Percentiles rank a stretch among this genome's conserved stretches.
These are phyloP conservation scores for Synanceia verrucosa DNA, from an alignment of 2,797 vertebrate genomes.

Conservation along the genomic window DNA sequence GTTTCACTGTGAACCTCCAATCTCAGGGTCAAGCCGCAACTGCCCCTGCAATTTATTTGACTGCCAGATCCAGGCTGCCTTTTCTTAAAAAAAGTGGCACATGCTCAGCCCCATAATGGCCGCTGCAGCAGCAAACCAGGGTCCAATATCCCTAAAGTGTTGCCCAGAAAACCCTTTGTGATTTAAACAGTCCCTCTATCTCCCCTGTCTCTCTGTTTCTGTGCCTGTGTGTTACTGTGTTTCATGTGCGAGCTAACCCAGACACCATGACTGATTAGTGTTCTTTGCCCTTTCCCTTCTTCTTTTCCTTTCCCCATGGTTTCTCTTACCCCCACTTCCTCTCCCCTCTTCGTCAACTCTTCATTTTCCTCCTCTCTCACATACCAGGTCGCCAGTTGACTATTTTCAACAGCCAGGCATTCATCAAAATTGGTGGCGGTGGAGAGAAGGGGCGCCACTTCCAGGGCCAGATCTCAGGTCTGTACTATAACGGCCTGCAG, in stretches of 20 bases:
- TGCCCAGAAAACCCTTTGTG: slow-evolving; percentile 60
- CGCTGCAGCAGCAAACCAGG: slow-evolving; percentile 41
- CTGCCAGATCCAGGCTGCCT: slow-evolving; percentile 57
- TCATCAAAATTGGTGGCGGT: slow-evolving; percentile 90
- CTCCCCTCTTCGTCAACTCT: slow-evolving; percentile 5
- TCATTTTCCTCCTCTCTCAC: not conserved
- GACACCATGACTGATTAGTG: slow-evolving; percentile 53
- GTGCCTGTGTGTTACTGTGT: slow-evolving; percentile 37
- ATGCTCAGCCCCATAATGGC: slow-evolving; percentile 49
- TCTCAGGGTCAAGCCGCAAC: slow-evolving; percentile 59
- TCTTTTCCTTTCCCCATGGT: slow-evolving; percentile 36
- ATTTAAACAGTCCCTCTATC: slow-evolving; percentile 38
- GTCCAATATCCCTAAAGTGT: slow-evolving; percentile 70
- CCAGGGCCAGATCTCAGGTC: slow-evolving; percentile 96
- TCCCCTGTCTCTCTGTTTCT: slow-evolving; percentile 17
- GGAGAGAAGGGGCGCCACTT: slow-evolving; percentile 93
- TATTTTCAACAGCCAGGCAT: slow-evolving; percentile 97
- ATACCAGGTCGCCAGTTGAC: slow-evolving; percentile 93
- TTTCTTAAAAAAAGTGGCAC: slow-evolving; percentile 35
- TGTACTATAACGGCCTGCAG: slow-evolving; percentile 97
- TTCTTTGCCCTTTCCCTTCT: slow-evolving; percentile 41
- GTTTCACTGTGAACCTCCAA: slow-evolving; percentile 59
- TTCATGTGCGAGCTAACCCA: slow-evolving; percentile 26
- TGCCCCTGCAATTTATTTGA: slow-evolving; percentile 70
- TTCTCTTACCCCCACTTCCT: slow-evolving; percentile 22